phyloP scores from a whole-genome alignment of 1,140 invertebrate genomes.

The Achatina immaculata region DNA sequence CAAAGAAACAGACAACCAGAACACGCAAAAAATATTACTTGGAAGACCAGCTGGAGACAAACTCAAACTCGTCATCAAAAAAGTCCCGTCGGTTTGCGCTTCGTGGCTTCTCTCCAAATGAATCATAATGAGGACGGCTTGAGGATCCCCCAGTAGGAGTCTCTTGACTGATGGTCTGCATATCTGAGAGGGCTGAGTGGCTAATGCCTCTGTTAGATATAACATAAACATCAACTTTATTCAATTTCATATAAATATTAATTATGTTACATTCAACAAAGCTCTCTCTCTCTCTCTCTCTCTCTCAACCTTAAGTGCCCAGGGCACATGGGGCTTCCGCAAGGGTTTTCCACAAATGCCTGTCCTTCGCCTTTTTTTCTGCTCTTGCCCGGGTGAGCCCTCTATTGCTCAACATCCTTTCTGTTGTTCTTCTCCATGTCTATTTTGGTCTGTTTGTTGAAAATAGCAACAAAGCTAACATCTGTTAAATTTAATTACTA shows the following conservation, averaged over 20 bases:
- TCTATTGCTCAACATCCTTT: no score
- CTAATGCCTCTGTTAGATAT: conserved; percentile 80
- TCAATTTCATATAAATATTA: background rate
- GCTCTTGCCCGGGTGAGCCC: no score
- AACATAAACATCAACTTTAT: conserved; percentile 6
- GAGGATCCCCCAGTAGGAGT: conserved; percentile 37
- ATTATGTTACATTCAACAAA: no score
- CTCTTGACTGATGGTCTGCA: conserved; percentile 90
- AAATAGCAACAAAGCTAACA: no score
- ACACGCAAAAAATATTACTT: conserved; percentile 11
- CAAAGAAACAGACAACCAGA: no score
- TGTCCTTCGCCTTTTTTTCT: no score
- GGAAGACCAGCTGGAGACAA: conserved; percentile 47
- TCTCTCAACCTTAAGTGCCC: no score
- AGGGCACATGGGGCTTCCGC: no score
- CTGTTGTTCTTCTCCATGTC: no score
- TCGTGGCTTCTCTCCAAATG: conserved; percentile 43
- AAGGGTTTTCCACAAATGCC: no score
- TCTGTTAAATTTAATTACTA: background rate
- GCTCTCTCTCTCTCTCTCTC: no score
- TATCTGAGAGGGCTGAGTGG: conserved; percentile 93
- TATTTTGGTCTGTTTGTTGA: no score
- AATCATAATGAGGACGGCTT: conserved; percentile 39
- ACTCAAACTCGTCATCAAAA: conserved; percentile 73
- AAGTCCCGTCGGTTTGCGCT: conserved; percentile 55